Evolutionary conservation across 2,888 invertebrate genomes (phyloP).

Genomic region (Trichacis sp.): DNA sequence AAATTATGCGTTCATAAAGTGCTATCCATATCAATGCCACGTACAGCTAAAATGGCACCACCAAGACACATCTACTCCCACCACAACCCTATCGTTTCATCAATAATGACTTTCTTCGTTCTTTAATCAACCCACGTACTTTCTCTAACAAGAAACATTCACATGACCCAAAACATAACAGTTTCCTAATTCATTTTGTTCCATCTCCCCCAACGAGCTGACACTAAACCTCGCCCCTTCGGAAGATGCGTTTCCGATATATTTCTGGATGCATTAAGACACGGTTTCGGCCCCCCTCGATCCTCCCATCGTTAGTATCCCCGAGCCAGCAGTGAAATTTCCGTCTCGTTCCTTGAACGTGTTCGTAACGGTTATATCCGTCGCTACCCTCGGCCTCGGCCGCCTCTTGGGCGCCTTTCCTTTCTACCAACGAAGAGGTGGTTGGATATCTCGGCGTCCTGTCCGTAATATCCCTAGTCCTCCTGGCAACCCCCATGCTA

Average conservation of each 20-base stretch:
- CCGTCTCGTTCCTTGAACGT: slow-evolving; percentile 53
- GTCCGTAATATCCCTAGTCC: slow-evolving; percentile 66
- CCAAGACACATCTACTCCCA: too few relatives aligned
- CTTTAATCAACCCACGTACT: too few relatives aligned
- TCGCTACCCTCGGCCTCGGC: slow-evolving; percentile 58
- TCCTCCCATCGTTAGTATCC: slow-evolving; percentile 28
- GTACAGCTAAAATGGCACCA: too few relatives aligned
- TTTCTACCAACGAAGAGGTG: slow-evolving; percentile 49
- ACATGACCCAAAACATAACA: too few relatives aligned
- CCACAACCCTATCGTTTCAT: too few relatives aligned
- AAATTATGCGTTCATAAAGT: too few relatives aligned
- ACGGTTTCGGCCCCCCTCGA: slow-evolving; percentile 25
- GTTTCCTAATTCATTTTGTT: too few relatives aligned
- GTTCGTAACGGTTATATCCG: slow-evolving; percentile 59
- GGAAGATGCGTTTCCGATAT: slow-evolving; percentile 38
- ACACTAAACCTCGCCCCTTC: slow-evolving; percentile 11
- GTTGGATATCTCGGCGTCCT: slow-evolving; percentile 66
- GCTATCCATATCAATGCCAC: too few relatives aligned
- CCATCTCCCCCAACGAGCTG: too few relatives aligned
- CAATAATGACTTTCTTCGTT: too few relatives aligned
- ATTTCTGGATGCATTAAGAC: slow-evolving; percentile 38
- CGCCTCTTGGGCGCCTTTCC: slow-evolving; percentile 60
- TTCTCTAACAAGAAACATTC: too few relatives aligned
- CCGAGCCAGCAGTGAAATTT: slow-evolving; percentile 30
- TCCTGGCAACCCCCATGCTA: slow-evolving; percentile 46